A percentile compares a stretch with the other conserved stretches of the same genome.
phyloP scores from a whole-genome alignment of 2,797 vertebrate genomes.

The Gadopsis bispinosus region DNA sequence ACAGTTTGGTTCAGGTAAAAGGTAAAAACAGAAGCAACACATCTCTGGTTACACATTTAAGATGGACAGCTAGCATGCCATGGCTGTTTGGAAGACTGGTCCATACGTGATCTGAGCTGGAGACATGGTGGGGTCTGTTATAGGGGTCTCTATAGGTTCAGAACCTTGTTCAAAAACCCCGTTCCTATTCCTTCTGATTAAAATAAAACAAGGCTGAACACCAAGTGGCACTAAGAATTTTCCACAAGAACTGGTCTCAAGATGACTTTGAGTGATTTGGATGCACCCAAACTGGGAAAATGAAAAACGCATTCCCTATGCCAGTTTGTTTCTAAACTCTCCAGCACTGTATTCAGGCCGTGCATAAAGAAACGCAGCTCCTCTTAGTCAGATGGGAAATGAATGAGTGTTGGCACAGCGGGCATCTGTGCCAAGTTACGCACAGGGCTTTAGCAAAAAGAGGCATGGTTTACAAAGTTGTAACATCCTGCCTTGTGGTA shows the following conservation, averaged over 20 bases:
- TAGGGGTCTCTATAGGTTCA: background rate
- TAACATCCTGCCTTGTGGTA: background rate
- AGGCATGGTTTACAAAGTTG: background rate
- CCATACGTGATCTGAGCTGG: conserved; percentile 10
- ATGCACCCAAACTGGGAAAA: background rate
- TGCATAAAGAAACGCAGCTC: background rate
- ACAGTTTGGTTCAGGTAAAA: too few relatives aligned
- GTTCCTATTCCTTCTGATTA: background rate
- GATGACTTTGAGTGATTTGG: conserved; percentile 1
- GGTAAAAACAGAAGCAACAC: conserved; percentile 73
- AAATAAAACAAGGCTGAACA: background rate
- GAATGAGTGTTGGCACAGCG: background rate
- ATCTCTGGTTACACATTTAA: conserved; percentile 63
- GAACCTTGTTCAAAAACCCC: background rate
- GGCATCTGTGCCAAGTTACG: conserved; percentile 1
- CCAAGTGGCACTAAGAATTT: background rate
- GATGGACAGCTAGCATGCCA: conserved; percentile 23
- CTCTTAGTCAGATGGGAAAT: background rate
- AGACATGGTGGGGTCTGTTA: conserved; percentile 5
- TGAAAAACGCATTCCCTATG: background rate
- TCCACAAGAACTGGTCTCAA: background rate
- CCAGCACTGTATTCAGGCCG: background rate
- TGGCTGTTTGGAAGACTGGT: background rate
- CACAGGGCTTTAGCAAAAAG: conserved; percentile 3
- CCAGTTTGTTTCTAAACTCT: background rate